A percentile compares a stretch with the other conserved stretches of the same genome.
phyloP scores from a whole-genome alignment of 1,140 invertebrate species.

The Drosophila parvula region DNA sequence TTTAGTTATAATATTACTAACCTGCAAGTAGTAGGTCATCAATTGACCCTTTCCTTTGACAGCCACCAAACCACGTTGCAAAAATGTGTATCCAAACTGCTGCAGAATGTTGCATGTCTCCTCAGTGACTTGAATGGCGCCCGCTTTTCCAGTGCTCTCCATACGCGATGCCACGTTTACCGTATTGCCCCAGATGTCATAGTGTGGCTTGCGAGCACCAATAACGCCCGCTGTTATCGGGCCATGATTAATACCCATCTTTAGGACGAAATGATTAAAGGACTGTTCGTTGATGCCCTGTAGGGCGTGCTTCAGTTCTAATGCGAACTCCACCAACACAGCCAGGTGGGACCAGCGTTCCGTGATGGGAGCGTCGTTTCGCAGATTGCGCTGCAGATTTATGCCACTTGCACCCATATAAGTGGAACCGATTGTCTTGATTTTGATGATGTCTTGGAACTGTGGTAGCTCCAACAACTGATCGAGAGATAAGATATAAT shows the following conservation, averaged over 20 bases:
- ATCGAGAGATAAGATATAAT: neutral
- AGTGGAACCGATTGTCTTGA: conserved; percentile 98
- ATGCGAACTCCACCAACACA: conserved; percentile 94
- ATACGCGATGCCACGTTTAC: conserved; percentile 98
- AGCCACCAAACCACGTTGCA: conserved; percentile 94
- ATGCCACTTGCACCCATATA: conserved; percentile 99
- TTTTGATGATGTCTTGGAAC: conserved; percentile 97
- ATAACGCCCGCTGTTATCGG: conserved; percentile 98
- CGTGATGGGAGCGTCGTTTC: conserved; percentile 88
- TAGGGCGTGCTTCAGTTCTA: conserved; percentile 94
- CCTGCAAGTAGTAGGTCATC: conserved; percentile 96
- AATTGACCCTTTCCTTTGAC: conserved; percentile 98
- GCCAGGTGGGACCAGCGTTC: conserved; percentile 93
- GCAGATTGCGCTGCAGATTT: conserved; percentile 88
- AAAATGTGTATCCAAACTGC: conserved; percentile 94
- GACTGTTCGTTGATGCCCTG: conserved; percentile 97
- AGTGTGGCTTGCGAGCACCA: conserved; percentile 96
- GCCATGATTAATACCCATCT: conserved; percentile 98
- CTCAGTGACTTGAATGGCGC: conserved; percentile 97
- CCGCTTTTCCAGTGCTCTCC: conserved; percentile 98
- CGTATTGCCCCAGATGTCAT: conserved; percentile 97
- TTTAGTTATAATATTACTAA: conserved; percentile 53
- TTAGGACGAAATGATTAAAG: conserved; percentile 97
- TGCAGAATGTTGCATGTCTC: conserved; percentile 94
- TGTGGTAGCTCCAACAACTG: conserved; percentile 93